phyloP scores from a whole-genome alignment of 35 echinoderm and acorn worm species.

The Hemicentrotus pulcherrimus region DNA sequence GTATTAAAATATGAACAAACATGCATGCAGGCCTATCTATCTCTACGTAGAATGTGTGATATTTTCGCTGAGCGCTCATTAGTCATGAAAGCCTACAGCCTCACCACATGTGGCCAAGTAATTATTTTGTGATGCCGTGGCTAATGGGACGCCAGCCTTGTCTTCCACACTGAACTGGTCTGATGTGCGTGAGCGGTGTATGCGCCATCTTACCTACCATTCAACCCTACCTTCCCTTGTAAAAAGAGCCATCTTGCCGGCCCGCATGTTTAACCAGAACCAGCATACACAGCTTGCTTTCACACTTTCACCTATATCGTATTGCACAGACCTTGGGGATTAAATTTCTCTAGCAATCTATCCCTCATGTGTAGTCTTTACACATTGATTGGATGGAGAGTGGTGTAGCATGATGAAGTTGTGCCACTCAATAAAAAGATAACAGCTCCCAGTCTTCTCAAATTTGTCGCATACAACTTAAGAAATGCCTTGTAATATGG shows the following conservation, averaged over 20 bases:
- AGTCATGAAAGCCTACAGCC: not conserved
- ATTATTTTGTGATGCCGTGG: not conserved
- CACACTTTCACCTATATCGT: not conserved
- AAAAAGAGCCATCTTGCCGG: not conserved
- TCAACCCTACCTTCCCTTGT: not conserved
- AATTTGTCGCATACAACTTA: not conserved
- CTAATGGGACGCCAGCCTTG: not conserved
- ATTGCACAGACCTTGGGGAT: not conserved
- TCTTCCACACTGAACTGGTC: not conserved
- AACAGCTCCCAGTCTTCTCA: not conserved
- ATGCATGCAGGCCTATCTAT: not conserved
- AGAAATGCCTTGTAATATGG: not conserved
- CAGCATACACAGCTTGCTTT: not conserved
- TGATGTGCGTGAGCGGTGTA: not conserved
- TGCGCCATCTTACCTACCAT: not conserved
- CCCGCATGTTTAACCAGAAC: not conserved
- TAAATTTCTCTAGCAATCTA: not conserved
- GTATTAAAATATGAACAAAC: not conserved
- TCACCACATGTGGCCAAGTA: constrained; percentile 22
- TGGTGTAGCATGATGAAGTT: not conserved
- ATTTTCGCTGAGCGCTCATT: constrained; percentile 28
- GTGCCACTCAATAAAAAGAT: not conserved
- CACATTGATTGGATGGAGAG: not conserved
- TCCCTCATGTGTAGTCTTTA: not conserved
- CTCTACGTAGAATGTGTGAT: constrained; percentile 16